These are phyloP conservation scores for Protula sp. DNA, from an alignment of 2,888 invertebrate genomes.

Conservation along the genomic window DNA sequence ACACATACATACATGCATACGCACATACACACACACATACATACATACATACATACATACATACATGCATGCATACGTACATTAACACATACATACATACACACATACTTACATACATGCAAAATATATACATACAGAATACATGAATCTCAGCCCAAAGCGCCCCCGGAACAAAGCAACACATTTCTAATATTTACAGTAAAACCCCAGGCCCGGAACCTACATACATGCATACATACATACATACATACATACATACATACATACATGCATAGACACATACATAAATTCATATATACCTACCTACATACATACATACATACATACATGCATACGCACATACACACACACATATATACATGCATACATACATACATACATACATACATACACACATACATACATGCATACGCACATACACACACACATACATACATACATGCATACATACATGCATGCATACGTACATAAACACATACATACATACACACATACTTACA, in stretches of 20 bases:
- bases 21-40: background rate
- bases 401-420: background rate
- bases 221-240: background rate
- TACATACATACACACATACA: constrained; percentile 3
- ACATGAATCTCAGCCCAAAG: too few relatives aligned
- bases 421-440: background rate
- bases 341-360: constrained; percentile 1
- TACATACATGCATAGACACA: too few relatives aligned
- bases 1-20: background rate
- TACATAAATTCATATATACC: background rate
- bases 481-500: constrained; percentile 2
- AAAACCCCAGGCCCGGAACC: too few relatives aligned
- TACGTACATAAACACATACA: too few relatives aligned
- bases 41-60: background rate
- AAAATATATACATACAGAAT: too few relatives aligned
- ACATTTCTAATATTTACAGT: too few relatives aligned
- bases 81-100: too few relatives aligned
- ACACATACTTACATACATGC: too few relatives aligned
- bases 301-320: constrained; percentile 2
- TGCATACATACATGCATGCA: background rate
- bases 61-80: background rate
- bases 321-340: constrained; percentile 4
- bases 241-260: background rate
- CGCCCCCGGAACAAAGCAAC: too few relatives aligned
- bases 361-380: constrained; percentile 1